A percentile compares a stretch with the other conserved stretches of the same genome.
These are phyloP conservation scores for Alosa sapidissima DNA, from an alignment of 2,797 vertebrate species.

Conservation along the genomic window DNA sequence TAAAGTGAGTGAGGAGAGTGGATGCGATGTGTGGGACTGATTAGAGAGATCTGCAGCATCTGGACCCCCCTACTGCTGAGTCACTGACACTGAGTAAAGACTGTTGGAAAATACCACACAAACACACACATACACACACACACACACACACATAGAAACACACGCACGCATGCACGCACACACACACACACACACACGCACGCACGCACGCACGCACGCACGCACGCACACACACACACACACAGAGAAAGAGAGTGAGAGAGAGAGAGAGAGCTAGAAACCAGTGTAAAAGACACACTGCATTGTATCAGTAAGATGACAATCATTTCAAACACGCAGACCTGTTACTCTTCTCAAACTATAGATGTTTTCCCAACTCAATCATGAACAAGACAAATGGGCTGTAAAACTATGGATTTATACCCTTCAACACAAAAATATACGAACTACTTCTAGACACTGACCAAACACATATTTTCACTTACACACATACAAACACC, in stretches of 20 bases:
- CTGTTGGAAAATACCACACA: not conserved
- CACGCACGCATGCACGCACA: not conserved
- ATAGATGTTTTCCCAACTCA: not conserved
- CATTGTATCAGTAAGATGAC: not conserved
- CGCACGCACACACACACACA: not conserved
- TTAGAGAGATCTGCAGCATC: not conserved
- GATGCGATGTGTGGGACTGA: not conserved
- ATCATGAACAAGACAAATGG: not conserved
- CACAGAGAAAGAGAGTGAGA: not conserved
- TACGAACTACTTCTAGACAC: conserved; percentile 28
- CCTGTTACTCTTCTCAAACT: not conserved
- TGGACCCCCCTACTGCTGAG: not conserved
- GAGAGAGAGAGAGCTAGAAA: not conserved
- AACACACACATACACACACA: not conserved
- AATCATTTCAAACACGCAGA: not conserved
- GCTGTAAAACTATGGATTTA: not conserved
- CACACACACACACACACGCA: not conserved
- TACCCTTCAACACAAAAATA: conserved; percentile 13
- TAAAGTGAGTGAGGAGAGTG: not conserved
- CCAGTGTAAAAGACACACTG: too few species aligned
- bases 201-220: not conserved
- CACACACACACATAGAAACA: not conserved
- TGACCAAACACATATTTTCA: conserved; percentile 16
- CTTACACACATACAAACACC: not conserved
- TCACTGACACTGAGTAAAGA: not conserved